phyloP scores from a whole-genome alignment of 1,140 invertebrate genomes.

The Bursaphelenchus mucronatus region DNA sequence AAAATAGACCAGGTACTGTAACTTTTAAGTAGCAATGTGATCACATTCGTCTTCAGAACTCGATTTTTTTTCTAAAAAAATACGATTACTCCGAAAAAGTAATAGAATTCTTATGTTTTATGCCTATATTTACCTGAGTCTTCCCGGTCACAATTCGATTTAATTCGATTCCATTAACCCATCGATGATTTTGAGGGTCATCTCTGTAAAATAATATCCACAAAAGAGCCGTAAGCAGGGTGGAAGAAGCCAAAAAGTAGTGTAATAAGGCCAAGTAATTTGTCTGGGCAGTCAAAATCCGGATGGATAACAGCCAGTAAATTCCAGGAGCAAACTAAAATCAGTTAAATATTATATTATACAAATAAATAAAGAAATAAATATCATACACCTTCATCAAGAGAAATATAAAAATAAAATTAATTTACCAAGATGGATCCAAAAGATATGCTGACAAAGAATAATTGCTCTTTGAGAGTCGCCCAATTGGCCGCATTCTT shows the following conservation, averaged over 20 bases:
- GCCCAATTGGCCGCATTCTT: constrained; percentile 38
- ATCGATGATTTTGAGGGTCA: constrained; percentile 35
- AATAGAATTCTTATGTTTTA: background rate
- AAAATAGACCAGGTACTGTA: constrained; percentile 29
- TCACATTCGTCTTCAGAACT: constrained; percentile 17
- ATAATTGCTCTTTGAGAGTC: constrained; percentile 40
- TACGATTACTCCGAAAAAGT: no score
- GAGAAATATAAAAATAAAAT: constrained; percentile 6
- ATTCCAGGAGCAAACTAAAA: constrained; percentile 41
- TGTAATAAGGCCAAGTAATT: constrained; percentile 25
- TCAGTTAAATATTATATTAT: constrained; percentile 7
- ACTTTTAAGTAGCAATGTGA: constrained; percentile 28
- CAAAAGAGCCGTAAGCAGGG: constrained; percentile 31
- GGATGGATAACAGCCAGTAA: constrained; percentile 35
- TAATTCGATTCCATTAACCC: constrained; percentile 42
- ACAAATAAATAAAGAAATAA: no score
- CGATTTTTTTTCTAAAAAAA: constrained; percentile 21
- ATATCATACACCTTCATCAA: background rate
- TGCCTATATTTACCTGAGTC: constrained; percentile 16
- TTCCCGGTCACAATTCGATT: constrained; percentile 45
- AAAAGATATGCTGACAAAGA: constrained; percentile 30
- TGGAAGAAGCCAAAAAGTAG: constrained; percentile 17
- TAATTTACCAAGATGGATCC: constrained; percentile 33
- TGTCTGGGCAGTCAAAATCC: constrained; percentile 8
- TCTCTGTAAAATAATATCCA: constrained; percentile 49